A percentile compares a stretch with the other conserved stretches of the same genome.
Evolutionary conservation across 2,888 invertebrate genomes (phyloP).

Genomic region (Polydrusus cervinus): DNA sequence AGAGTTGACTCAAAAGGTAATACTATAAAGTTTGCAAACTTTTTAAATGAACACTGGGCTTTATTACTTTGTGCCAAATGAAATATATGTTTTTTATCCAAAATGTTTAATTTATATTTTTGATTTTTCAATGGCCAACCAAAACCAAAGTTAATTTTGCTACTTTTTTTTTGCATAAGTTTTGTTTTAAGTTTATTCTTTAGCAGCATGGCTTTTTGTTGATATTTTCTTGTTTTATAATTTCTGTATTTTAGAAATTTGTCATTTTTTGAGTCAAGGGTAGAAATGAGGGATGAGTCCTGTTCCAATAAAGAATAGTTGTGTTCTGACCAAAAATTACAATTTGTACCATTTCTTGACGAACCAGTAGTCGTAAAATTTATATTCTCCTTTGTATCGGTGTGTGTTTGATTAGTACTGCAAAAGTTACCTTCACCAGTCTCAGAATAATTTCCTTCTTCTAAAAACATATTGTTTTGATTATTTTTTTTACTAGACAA

Average conservation of each 20-base stretch:
- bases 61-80: not conserved
- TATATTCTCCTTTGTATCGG: no score
- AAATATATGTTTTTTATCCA: not conserved
- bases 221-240: not conserved
- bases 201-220: not conserved
- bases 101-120: not conserved
- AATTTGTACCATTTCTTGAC: no score
- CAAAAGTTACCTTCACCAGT: no score
- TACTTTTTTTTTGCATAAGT: not conserved
- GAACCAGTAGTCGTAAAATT: no score
- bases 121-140: not conserved
- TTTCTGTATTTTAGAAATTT: not conserved
- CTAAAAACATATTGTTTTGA: not conserved
- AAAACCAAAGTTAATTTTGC: not conserved
- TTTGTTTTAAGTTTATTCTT: not conserved
- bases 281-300: not conserved
- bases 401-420: no score
- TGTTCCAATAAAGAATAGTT: no score
- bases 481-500: not conserved
- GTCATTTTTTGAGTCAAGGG: not conserved
- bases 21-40: not conserved
- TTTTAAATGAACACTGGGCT: not conserved
- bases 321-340: no score
- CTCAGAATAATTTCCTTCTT: no score
- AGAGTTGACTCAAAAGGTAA: not conserved